phyloP scores from a whole-genome alignment of 2,797 vertebrate species.

The Microctenopoma steveboyesi region DNA sequence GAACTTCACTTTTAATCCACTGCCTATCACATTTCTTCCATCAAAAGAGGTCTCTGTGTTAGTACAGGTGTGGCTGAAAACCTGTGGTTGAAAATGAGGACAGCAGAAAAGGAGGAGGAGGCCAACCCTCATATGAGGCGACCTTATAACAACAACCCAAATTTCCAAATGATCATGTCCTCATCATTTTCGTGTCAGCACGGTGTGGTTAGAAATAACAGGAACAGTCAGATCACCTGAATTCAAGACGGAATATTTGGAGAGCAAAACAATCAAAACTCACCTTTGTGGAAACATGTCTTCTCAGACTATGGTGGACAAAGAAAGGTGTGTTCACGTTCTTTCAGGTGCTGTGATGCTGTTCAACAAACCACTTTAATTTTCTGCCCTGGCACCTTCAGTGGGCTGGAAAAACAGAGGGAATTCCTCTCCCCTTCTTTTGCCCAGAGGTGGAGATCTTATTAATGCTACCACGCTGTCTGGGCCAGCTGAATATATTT shows the following conservation, averaged over 20 bases:
- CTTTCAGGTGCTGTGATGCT: constrained; percentile 54
- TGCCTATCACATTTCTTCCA: constrained; percentile 68
- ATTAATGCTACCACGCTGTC: constrained; percentile 59
- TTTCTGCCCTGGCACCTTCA: constrained; percentile 52
- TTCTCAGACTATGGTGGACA: constrained; percentile 29
- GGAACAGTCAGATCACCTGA: constrained; percentile 34
- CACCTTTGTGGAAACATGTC: constrained; percentile 37
- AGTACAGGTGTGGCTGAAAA: constrained; percentile 73
- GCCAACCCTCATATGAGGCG: constrained; percentile 41
- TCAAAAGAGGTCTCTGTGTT: constrained; percentile 70
- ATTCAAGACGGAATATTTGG: constrained; percentile 33
- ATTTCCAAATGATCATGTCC: constrained; percentile 65
- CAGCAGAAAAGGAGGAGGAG: constrained; percentile 35
- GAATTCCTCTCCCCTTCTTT: constrained; percentile 46
- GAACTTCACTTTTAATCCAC: constrained; percentile 41
- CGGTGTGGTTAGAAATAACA: constrained; percentile 57
- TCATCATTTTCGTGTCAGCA: constrained; percentile 63
- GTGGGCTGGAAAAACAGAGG: constrained; percentile 58
- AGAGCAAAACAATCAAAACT: constrained; percentile 47
- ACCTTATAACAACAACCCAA: constrained; percentile 68
- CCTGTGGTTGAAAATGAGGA: constrained; percentile 61
- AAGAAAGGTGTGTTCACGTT: constrained; percentile 36
- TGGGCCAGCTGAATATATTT: constrained; percentile 75
- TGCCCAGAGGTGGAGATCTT: constrained; percentile 59
- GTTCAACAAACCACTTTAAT: constrained; percentile 54